Conservation (phyloP, 2,888 invertebrate species). For the Tuberolachnus salignus region DNA sequence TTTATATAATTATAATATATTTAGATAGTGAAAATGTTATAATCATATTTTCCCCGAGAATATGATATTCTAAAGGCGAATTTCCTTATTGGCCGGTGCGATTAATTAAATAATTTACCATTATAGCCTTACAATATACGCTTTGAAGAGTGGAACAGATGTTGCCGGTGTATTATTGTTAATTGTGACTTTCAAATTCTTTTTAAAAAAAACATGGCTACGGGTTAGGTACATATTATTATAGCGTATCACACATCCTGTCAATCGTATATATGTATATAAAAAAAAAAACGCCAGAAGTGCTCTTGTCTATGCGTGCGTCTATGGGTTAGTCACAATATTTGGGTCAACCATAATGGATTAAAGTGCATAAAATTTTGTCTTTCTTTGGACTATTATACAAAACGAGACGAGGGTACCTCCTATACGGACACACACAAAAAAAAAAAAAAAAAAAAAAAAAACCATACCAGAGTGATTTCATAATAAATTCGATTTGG, state of each 20-base stretch:
- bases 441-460: background rate
- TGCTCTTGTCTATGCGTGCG: conserved; percentile 19
- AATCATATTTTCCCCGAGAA: background rate
- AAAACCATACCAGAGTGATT: conserved; percentile 1
- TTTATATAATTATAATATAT: background rate
- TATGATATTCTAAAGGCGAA: background rate
- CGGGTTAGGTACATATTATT: conserved; percentile 8
- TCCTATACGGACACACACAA: background rate
- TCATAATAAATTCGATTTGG: conserved; percentile 19
- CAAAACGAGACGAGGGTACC: background rate
- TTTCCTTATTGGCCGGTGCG: background rate
- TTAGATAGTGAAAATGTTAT: background rate
- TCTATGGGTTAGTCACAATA: conserved; percentile 7
- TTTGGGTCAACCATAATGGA: conserved; percentile 44
- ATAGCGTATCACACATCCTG: conserved; percentile 19
- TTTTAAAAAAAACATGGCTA: conserved; percentile 25
- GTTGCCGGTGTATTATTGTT: background rate
- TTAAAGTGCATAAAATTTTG: conserved; percentile 36
- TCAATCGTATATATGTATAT: conserved; percentile 21
- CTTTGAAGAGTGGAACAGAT: background rate
- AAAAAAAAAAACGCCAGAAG: conserved; percentile 46
- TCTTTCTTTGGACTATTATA: conserved; percentile 4
- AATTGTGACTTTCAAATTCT: conserved; percentile 44
- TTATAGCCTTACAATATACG: background rate
- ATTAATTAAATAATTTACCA: conserved; percentile 3